phyloP scores from a whole-genome alignment of 2,113 vertebrate species.

The Chrysochloris asiatica region DNA sequence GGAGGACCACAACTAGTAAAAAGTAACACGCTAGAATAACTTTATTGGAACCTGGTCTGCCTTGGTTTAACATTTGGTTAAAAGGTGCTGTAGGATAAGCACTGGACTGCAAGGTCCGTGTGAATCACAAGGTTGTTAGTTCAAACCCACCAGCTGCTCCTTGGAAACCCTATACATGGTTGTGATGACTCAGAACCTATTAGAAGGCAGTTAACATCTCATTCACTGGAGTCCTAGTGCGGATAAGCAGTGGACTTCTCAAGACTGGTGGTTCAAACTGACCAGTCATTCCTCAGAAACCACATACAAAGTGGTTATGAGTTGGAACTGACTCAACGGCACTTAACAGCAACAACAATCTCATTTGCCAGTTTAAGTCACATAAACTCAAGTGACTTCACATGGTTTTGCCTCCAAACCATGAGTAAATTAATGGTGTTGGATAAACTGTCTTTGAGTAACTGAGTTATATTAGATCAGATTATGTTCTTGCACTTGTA shows the following conservation, averaged over 20 bases:
- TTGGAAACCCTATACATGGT: too few relatives aligned
- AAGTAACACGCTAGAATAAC: background rate
- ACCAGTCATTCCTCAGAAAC: too few relatives aligned
- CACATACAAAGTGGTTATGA: too few relatives aligned
- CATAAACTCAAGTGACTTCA: slow-evolving; percentile 4
- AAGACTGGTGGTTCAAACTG: too few relatives aligned
- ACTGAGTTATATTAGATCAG: slow-evolving; percentile 3
- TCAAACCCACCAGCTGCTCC: too few relatives aligned
- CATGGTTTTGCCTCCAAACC: slow-evolving; percentile 23
- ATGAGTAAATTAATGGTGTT: slow-evolving; percentile 2
- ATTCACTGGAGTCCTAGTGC: too few relatives aligned
- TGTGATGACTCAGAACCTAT: too few relatives aligned
- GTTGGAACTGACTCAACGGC: too few relatives aligned
- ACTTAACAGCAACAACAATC: background rate
- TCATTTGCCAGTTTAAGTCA: background rate
- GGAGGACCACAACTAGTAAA: background rate
- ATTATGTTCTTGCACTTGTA: background rate
- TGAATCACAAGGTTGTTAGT: too few relatives aligned
- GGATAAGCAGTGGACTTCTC: too few relatives aligned
- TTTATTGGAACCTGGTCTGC: background rate
- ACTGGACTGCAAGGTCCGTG: background rate
- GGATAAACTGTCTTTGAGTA: background rate
- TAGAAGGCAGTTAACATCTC: too few relatives aligned
- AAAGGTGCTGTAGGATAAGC: too few relatives aligned
- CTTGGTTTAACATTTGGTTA: slow-evolving; percentile 32